These are phyloP conservation scores for Axea sp. DNA, from an alignment of 2,888 invertebrate genomes.

Conservation along the genomic window DNA sequence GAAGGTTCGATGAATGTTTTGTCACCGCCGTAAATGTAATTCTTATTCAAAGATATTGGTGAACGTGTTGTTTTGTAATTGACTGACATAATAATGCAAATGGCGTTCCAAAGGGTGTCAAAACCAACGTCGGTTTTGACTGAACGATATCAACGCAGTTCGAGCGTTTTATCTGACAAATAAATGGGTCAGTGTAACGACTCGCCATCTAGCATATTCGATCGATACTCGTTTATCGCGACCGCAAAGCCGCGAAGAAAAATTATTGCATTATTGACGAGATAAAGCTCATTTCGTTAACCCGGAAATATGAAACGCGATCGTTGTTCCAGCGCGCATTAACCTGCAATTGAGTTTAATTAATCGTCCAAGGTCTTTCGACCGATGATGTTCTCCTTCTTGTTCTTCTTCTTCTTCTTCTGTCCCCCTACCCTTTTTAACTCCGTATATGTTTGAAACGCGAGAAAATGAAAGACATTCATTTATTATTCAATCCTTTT, in stretches of 20 bases:
- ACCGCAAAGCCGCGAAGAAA: conserved; percentile 22
- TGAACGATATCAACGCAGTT: too few relatives aligned
- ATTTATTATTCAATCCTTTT: conserved; percentile 34
- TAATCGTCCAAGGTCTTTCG: conserved; percentile 15
- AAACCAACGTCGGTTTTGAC: too few relatives aligned
- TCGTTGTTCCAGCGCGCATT: too few relatives aligned
- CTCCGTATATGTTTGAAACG: conserved; percentile 1
- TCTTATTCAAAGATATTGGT: too few relatives aligned
- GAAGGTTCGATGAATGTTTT: too few relatives aligned
- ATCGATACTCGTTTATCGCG: conserved; percentile 39
- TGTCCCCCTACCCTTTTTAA: background rate
- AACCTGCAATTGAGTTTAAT: conserved; percentile 42
- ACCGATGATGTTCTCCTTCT: conserved; percentile 1
- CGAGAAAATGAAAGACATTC: conserved; percentile 2
- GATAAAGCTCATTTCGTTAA: conserved; percentile 36
- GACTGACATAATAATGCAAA: too few relatives aligned
- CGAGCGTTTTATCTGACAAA: conserved; percentile 6
- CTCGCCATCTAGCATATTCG: background rate
- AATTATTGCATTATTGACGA: conserved; percentile 32
- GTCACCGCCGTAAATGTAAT: too few relatives aligned
- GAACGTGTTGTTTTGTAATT: too few relatives aligned
- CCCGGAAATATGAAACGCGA: too few relatives aligned
- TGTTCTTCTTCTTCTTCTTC: conserved; percentile 5
- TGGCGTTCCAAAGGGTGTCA: too few relatives aligned
- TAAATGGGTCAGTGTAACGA: conserved; percentile 31